Conservation (phyloP, 2,888 invertebrate genomes). For the Dolomedes plantarius region DNA sequence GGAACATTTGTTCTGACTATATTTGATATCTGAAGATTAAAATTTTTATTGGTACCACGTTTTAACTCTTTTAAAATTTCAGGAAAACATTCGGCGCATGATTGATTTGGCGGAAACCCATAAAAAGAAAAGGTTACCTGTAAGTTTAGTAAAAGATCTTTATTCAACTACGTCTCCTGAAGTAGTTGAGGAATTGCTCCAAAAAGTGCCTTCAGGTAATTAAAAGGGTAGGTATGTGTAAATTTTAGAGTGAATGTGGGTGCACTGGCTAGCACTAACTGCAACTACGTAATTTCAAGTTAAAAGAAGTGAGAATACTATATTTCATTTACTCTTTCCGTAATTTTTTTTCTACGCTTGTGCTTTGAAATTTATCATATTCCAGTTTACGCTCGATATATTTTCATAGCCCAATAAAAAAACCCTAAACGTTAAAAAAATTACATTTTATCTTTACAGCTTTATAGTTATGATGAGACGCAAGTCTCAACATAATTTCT, state of each 20-base stretch:
- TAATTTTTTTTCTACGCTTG: too few relatives aligned
- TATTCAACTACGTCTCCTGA: slow-evolving; percentile 74
- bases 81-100: slow-evolving; percentile 76
- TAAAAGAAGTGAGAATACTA: not conserved
- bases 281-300: not conserved
- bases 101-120: slow-evolving; percentile 76
- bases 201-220: slow-evolving; percentile 73
- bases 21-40: too few relatives aligned
- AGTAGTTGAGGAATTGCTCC: slow-evolving; percentile 72
- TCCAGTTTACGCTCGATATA: too few relatives aligned
- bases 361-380: too few relatives aligned
- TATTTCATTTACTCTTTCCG: not conserved
- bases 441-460: too few relatives aligned
- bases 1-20: too few relatives aligned
- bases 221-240: slow-evolving; percentile 69
- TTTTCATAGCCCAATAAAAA: too few relatives aligned
- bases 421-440: too few relatives aligned
- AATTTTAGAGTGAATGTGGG: not conserved
- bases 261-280: not conserved
- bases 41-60: too few relatives aligned
- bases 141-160: slow-evolving; percentile 76
- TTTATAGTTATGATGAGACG: too few relatives aligned
- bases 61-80: slow-evolving; percentile 39
- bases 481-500: too few relatives aligned
- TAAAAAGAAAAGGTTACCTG: slow-evolving; percentile 76